Evolutionary conservation across 2,797 vertebrate species (phyloP), one percentile per base, ranked within the genome.

Genomic region (Sibirionetta formosa): DNA sequence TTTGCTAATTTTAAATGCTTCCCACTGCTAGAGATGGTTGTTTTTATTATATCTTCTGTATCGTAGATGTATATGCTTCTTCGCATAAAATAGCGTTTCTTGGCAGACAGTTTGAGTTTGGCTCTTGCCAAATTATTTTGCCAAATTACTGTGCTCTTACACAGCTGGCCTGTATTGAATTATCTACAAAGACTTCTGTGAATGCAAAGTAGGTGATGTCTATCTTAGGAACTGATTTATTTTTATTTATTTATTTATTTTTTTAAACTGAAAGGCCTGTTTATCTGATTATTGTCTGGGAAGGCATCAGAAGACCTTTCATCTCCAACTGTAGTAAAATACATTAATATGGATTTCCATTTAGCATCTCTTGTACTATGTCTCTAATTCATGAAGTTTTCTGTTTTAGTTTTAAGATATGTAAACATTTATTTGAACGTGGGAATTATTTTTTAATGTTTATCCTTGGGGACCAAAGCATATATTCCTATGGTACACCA

Each of bases 61-160:
- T 54, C 26, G 5, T 11, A 48, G 66, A 36, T 44, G 54, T 40
- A 31, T 38, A 11, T 58, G 46, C 65, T 81, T 15, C 80, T 81
- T 84, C 73, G 29, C 46, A 44, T 20, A 69, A 64, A 93, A 75
- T 15, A 36, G 26, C 29, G 11, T 86, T 94, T 89, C 68, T 86
- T 44, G 64, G 77, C 6, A 4, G n/a, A 61, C 35, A 36, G 65
- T 86, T 79, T 51, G 85, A 90, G 85, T 86, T 86, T 86, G 56
- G 38, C 60, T 89, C 38, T 33, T 4, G 4, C 69, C 23, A 73
- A 80, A 68, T 93, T 77, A 16, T n/a, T 64, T 27, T 90, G 4
- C 65, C n/a, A 73, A 80, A 68, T 93, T 77, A 14, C 29, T 64
- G 27, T 90, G 63, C 50, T 89, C 60, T 15, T 57, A 27, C 14